Evolutionary conservation across 2,888 invertebrate genomes (phyloP), one percentile per base, ranked within the genome.

Genomic region (Aphidius colemani): DNA sequence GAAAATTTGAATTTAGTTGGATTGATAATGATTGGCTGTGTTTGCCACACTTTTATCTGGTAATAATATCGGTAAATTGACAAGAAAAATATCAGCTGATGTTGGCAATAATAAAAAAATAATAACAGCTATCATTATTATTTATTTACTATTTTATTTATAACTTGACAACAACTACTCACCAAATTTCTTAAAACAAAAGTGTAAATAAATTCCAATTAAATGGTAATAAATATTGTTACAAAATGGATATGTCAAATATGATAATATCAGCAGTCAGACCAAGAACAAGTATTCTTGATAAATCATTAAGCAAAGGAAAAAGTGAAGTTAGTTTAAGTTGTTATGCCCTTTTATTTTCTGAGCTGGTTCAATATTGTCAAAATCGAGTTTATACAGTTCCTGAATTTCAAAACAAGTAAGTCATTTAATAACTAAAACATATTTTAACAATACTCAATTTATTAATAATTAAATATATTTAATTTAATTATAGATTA

Each of bases 281-380:
- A 68, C 87, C 89, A 18, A 89, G 91, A 78, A 87, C 90, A 0
- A 92, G 91, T 69, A 95, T 96, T 73, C 85, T 96, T 18, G 96
- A 97, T 80, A 94, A 95, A 82, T 93, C 95, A 1, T 82, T 97
- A 1, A 95, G 95, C 73, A 93, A 94, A 84, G 96, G 96, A 7
- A 95, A 95, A 84, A 91, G 92, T 11, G 96, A 96, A 86, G 91
- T 96, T 63, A 96, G 95, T 57, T 84, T 96, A 60, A 94, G 95
- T 72, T 91, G 95, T 74, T 98, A 95, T 84, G 96, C 98, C 1
- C 86, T 99, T 56, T 85, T 99, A 63, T 99, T 99, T 83, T 97
- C 98, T 18, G 99, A 99, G 87, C 91, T 98, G 68, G 96, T 99
- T 2, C 96, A 98, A 81, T 99, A 99, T 84, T 96, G 96, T 77